Percentiles rank a stretch among this genome's conserved stretches.
These are phyloP conservation scores for Phyllostomus hastatus DNA, from an alignment of 2,113 vertebrate genomes.

Conservation along the genomic window DNA sequence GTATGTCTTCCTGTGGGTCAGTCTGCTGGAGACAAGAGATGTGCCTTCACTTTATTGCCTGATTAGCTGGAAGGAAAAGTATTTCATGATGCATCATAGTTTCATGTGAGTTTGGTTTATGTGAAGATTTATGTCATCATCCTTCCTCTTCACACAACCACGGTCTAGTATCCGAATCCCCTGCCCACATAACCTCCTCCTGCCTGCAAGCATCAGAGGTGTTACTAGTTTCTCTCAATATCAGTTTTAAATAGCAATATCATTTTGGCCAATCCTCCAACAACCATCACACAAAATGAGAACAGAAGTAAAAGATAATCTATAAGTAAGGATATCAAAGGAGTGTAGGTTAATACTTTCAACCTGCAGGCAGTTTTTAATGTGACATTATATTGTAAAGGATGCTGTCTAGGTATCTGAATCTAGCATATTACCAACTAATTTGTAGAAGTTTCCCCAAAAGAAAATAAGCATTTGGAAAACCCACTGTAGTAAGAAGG, in stretches of 20 bases:
- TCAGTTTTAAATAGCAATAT: neutral
- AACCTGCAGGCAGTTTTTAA: neutral
- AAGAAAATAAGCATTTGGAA: neutral
- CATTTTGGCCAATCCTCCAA: neutral
- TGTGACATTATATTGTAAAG: neutral
- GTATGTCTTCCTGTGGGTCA: neutral
- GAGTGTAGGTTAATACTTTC: neutral
- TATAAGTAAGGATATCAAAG: neutral
- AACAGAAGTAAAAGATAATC: neutral
- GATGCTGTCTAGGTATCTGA: neutral
- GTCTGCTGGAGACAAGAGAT: constrained; percentile 37
- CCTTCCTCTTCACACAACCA: neutral
- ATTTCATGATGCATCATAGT: neutral
- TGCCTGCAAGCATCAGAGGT: neutral
- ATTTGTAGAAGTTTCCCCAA: neutral
- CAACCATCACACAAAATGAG: neutral
- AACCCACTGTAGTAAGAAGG: neutral
- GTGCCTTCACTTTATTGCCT: neutral
- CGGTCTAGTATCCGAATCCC: neutral
- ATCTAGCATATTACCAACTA: neutral
- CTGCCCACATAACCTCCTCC: neutral
- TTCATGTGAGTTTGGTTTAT: neutral
- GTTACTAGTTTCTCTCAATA: neutral
- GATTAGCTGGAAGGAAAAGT: neutral
- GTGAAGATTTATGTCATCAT: neutral